A percentile compares a stretch with the other conserved stretches of the same genome.
phyloP scores from a whole-genome alignment of 2,113 vertebrate species.

The Pseudolaguvia tuberculata region DNA sequence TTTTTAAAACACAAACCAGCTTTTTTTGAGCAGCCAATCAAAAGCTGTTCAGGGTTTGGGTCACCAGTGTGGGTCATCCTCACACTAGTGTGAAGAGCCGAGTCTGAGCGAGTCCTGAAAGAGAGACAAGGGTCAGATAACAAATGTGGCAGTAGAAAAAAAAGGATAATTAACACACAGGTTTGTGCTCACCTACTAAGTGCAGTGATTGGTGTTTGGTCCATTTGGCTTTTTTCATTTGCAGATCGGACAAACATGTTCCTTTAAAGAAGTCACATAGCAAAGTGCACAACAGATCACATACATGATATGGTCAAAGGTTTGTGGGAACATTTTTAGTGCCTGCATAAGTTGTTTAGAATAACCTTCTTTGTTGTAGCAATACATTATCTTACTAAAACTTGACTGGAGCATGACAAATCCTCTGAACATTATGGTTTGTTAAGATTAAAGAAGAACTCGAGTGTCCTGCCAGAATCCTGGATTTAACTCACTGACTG shows the following conservation, averaged over 20 bases:
- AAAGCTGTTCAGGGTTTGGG: slow-evolving; percentile 54
- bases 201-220: slow-evolving; percentile 67
- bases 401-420: too few relatives aligned
- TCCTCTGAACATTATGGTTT: too few relatives aligned
- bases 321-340: too few relatives aligned
- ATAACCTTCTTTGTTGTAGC: too few relatives aligned
- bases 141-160: neutral
- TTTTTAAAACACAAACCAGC: slow-evolving; percentile 59
- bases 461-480: too few relatives aligned
- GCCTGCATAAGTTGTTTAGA: too few relatives aligned
- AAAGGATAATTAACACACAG: neutral
- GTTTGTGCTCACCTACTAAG: slow-evolving; percentile 73
- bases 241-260: slow-evolving; percentile 71
- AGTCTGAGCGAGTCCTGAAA: slow-evolving; percentile 77
- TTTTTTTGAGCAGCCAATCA: slow-evolving; percentile 54
- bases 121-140: neutral
- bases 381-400: too few relatives aligned
- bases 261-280: slow-evolving; percentile 54
- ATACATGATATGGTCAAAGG: too few relatives aligned
- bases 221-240: slow-evolving; percentile 71
- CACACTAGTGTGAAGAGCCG: slow-evolving; percentile 80
- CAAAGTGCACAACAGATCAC: neutral
- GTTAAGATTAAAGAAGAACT: too few relatives aligned
- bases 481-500: too few relatives aligned
- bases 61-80: slow-evolving; percentile 69